Conservation (phyloP, 2,888 invertebrate species). For the Sycophila texana region DNA sequence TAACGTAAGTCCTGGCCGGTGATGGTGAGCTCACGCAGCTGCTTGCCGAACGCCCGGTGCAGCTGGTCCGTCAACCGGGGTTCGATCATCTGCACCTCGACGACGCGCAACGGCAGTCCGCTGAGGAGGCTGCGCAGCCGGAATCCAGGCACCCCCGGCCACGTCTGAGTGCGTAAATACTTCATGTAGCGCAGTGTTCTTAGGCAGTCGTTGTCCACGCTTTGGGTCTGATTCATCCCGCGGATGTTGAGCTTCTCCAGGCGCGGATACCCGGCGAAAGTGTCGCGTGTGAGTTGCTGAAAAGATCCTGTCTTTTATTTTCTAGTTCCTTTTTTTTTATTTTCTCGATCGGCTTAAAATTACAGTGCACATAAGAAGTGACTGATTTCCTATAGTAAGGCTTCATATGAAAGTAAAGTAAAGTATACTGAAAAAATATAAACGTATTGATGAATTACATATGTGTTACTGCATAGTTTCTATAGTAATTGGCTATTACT, state of each 20-base stretch:
- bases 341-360: too few relatives aligned
- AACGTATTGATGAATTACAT: too few relatives aligned
- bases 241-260: conserved; percentile 86
- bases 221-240: conserved; percentile 84
- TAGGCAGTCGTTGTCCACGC: conserved; percentile 84
- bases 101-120: conserved; percentile 84
- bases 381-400: too few relatives aligned
- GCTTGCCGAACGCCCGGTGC: conserved; percentile 85
- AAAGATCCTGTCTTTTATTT: conserved; percentile 2
- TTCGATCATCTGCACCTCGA: conserved; percentile 87
- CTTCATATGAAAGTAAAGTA: too few relatives aligned
- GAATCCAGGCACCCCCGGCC: conserved; percentile 85
- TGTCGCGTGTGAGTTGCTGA: conserved; percentile 83
- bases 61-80: conserved; percentile 85
- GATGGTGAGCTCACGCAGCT: conserved; percentile 87
- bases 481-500: too few relatives aligned
- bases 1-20: conserved; percentile 85
- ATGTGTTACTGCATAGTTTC: too few relatives aligned
- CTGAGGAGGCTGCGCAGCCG: conserved; percentile 85
- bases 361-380: too few relatives aligned
- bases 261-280: conserved; percentile 83
- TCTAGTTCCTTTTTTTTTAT: too few relatives aligned
- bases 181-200: conserved; percentile 84
- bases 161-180: conserved; percentile 84
- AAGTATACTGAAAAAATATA: too few relatives aligned